Evolutionary conservation across 2,888 invertebrate species (phyloP), one percentile per base, ranked within the genome.

Genomic region (Apantesis nais): DNA sequence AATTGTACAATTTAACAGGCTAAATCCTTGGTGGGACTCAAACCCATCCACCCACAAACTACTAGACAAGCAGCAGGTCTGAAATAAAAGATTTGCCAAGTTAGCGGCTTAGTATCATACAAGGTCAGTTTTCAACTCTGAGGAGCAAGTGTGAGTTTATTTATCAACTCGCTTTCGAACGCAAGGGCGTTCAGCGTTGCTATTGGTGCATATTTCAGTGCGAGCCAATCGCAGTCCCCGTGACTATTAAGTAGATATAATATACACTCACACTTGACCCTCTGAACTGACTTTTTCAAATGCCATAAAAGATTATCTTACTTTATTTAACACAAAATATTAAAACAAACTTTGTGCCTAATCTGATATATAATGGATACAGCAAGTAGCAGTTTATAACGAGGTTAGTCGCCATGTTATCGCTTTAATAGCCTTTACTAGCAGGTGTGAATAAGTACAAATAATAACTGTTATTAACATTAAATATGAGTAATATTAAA

Each of bases 381-480:
- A 61, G 70, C 75, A 77, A 70, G 48, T 72, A 74, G 72, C 62
- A 11, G 68, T 70, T 74, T 72, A 63, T 68, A 31, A 22, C 55
- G 66, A 62, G 41, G 55, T 64, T 67, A 62, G 48, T 71, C 44
- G n/a, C 73, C 74, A 77, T 66, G 68, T 76, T 79, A 68, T 63
- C 31, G 68, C 29, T 69, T 71, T 72, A 76, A 74, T 60, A 72
- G 2, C 70, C 48, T 62, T 62, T 58, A 65, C 61, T 78, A 74
- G 67, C 67, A 80, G 77, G 80, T 80, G 79, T 77, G 78, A 80
- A 80, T 80, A 80, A 80, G 74, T 72, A 64, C 48, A 67, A 64
- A 60, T 77, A 78, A 79, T 78, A 63, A 67, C 48, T 12, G 44
- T 31, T 75, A 72, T 75, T 80, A 70, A 67, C 68, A 70, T 70